These are phyloP conservation scores for Dipodomys stephensi DNA, from an alignment of 2,113 vertebrate species.

Conservation along the genomic window DNA sequence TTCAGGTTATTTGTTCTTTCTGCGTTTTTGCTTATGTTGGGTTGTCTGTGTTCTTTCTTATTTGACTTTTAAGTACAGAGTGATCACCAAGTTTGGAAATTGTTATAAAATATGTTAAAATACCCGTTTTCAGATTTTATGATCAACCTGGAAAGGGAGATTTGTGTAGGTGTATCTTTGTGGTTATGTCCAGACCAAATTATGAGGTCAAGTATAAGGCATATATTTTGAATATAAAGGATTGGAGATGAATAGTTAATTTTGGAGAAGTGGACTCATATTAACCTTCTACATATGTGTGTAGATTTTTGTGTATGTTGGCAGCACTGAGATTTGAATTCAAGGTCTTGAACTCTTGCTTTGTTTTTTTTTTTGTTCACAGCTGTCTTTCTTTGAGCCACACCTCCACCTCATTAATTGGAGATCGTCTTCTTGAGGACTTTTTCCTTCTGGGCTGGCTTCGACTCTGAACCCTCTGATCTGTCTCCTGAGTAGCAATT, in stretches of 20 bases:
- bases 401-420: no score
- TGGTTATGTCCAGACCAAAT: background rate
- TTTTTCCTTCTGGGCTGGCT: no score
- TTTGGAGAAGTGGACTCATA: constrained; percentile 7
- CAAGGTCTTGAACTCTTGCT: no score
- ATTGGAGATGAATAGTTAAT: background rate
- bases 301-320: no score
- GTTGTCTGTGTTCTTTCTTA: constrained; percentile 2
- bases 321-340: no score
- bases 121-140: constrained; percentile 30
- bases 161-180: background rate
- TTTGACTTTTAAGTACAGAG: constrained; percentile 8
- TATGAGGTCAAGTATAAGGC: background rate
- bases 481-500: no score
- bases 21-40: background rate
- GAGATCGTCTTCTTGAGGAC: no score
- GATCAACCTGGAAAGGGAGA: background rate
- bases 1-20: background rate
- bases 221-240: constrained; percentile 46
- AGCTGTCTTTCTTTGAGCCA: no score
- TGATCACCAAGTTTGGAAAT: background rate
- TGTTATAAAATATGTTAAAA: constrained; percentile 34
- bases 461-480: no score
- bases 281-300: background rate
- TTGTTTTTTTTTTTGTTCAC: no score